Evolutionary conservation across 2,113 vertebrate genomes (phyloP).

Genomic region (Chaenocephalus aceratus): DNA sequence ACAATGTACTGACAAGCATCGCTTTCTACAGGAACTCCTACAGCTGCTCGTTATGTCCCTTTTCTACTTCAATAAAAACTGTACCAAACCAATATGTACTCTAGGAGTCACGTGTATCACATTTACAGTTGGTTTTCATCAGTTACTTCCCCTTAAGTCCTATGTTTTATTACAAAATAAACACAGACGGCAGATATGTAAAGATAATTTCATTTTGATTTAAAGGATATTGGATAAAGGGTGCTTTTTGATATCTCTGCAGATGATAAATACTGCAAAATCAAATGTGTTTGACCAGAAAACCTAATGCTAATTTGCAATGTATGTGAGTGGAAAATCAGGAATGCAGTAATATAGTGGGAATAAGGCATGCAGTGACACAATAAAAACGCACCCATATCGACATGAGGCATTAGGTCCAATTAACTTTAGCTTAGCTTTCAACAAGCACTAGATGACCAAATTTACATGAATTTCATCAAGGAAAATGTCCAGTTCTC

Average conservation of each 20-base stretch:
- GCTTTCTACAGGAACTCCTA: constrained; percentile 29
- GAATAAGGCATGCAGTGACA: too few relatives aligned
- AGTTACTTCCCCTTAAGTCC: background rate
- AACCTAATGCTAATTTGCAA: too few relatives aligned
- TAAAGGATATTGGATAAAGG: background rate
- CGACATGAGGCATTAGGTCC: too few relatives aligned
- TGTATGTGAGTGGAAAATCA: too few relatives aligned
- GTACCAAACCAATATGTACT: background rate
- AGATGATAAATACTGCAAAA: background rate
- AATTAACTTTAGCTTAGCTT: background rate
- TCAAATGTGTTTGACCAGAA: too few relatives aligned
- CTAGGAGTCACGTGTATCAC: background rate
- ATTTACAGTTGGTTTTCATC: background rate
- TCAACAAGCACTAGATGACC: background rate
- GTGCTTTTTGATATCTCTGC: background rate
- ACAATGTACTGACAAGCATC: constrained; percentile 41
- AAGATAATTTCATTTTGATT: background rate
- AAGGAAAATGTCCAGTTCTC: background rate
- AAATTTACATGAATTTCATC: background rate
- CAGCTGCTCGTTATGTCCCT: constrained; percentile 50
- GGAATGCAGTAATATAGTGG: too few relatives aligned
- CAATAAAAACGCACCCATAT: too few relatives aligned
- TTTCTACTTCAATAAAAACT: background rate
- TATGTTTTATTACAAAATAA: background rate
- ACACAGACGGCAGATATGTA: background rate